These are phyloP conservation scores for Pungitius pungitius DNA, from an alignment of 2,113 vertebrate genomes.

Conservation along the genomic window DNA sequence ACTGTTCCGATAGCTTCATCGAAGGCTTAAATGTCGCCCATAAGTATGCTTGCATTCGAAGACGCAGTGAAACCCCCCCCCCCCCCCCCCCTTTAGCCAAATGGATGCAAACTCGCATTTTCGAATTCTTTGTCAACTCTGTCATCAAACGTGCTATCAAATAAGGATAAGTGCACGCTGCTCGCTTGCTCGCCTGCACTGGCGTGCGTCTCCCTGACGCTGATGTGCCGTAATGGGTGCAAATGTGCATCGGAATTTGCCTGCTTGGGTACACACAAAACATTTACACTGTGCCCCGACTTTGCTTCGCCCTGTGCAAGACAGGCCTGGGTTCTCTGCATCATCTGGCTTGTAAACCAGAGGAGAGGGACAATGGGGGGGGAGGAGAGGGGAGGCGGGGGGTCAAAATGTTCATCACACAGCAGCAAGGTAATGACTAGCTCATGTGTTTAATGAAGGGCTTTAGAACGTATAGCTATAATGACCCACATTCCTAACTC, in stretches of 20 bases:
- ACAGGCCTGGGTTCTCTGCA: conserved; percentile 86
- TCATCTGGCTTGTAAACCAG: conserved; percentile 79
- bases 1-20: conserved; percentile 80
- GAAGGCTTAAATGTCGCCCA: conserved; percentile 93
- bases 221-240: conserved; percentile 95
- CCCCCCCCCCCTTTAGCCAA: conserved; percentile 88
- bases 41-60: conserved; percentile 90
- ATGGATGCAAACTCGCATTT: conserved; percentile 92
- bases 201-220: conserved; percentile 86
- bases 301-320: conserved; percentile 88
- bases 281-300: conserved; percentile 90
- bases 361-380: conserved; percentile 5
- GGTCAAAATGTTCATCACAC: conserved; percentile 72
- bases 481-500: conserved; percentile 74
- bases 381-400: conserved; percentile 52
- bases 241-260: conserved; percentile 92
- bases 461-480: conserved; percentile 76
- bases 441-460: conserved; percentile 80
- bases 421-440: conserved; percentile 72
- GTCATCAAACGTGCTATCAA: conserved; percentile 99
- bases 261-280: conserved; percentile 95
- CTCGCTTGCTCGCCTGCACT: conserved; percentile 88
- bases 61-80: conserved; percentile 87
- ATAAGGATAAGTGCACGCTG: conserved; percentile 93
- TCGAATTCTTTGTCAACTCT: conserved; percentile 96